Base-by-base conservation (phyloP, 2,797 vertebrate species). In the Gallinago nigripennis region DNA sequence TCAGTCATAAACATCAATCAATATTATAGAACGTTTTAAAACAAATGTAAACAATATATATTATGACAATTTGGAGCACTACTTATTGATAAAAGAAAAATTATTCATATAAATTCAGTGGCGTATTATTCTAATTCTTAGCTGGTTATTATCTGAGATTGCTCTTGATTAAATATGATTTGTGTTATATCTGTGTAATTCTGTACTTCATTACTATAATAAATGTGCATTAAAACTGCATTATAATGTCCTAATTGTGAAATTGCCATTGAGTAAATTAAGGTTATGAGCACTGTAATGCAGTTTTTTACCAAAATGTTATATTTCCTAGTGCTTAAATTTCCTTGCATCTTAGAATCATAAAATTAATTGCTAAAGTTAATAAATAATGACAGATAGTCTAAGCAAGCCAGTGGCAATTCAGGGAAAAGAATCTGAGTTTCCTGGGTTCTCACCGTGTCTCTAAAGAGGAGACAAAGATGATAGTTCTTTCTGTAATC, bases 141-240 rank as follows among this genome's bases (percentile, higher is more conserved):
- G 64, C 33, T 90, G 46, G 31, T 63, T 95, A 88, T 91, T 93
- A 45, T 91, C 60, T 92, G 65, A 65, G 58, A 79, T 58, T 90
- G 43, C 46, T 90, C 20, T 93, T 89, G 81, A 91, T 93, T 95
- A 96, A 91, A 68, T 88, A 45, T 54, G 54, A 88, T 91, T 96
- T 79, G 63, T 80, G 41, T 85, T 93, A 6, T 90, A 78, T 93
- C 73, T 89, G 21, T 91, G 63, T 90, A 84, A 92, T 86, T 96
- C 82, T 77, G 77, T n/a, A 88, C 70, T 95, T 94, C 65, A 72
- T 95, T 95, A 50, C 48, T 84, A 5, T 80, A 95, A 96, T 76
- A 93, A 85, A 91, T 90, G 66, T 87, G 41, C 60, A 79, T 91
- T 92, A 94, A 86, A 90, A 76, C 56, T 76, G n/a, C 79, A 78